Percentiles rank a stretch among this genome's conserved stretches.
phyloP scores from a whole-genome alignment of 2,113 vertebrate genomes.

The Misgurnus anguillicaudatus region DNA sequence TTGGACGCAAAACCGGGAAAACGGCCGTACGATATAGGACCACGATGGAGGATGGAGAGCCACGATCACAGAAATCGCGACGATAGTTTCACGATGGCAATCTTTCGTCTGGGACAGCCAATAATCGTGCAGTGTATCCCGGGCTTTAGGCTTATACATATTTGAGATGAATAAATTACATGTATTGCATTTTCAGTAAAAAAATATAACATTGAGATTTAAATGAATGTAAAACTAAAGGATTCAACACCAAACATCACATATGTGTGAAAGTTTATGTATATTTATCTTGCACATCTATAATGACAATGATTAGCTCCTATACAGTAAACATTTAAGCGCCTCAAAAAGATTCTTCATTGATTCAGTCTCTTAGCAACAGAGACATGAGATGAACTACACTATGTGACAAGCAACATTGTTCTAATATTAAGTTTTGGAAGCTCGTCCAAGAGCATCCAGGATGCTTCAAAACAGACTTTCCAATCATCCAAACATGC shows the following conservation, averaged over 20 bases:
- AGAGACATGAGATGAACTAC: not conserved
- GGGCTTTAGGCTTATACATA: no score
- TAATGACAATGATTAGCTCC: not conserved
- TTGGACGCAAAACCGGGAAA: no score
- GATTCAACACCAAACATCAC: no score
- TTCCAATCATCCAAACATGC: constrained; percentile 19
- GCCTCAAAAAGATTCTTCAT: not conserved
- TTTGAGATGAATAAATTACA: constrained; percentile 4
- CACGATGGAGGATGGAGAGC: no score
- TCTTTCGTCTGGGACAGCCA: no score
- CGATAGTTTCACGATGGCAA: no score
- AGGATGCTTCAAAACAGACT: not conserved
- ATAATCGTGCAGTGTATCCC: no score
- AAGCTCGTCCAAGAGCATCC: not conserved
- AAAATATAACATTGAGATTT: not conserved
- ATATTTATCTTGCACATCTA: not conserved
- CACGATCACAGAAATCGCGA: no score
- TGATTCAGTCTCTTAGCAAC: constrained; percentile 17
- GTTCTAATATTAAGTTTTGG: constrained; percentile 10
- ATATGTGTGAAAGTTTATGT: no score
- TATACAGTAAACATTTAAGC: not conserved
- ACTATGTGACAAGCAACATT: constrained; percentile 1
- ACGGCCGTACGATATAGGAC: no score
- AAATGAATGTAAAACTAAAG: no score
- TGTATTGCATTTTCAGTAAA: no score